These are phyloP conservation scores for Halcyon malimbica DNA, from an alignment of 2,113 vertebrate genomes.

Conservation along the genomic window DNA sequence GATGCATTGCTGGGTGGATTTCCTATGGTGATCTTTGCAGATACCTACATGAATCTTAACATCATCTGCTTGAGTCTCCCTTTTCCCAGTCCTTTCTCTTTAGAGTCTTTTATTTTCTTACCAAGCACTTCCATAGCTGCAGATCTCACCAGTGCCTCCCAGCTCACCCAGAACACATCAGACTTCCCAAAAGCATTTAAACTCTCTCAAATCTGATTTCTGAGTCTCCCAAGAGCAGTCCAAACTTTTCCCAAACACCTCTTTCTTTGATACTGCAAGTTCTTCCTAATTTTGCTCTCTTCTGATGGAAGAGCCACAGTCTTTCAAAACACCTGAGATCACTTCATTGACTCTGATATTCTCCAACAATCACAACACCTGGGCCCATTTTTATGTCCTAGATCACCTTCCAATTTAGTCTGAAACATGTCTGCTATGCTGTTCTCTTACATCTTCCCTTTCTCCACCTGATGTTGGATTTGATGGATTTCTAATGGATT, in stretches of 20 bases:
- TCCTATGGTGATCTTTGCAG: background rate
- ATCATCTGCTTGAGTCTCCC: background rate
- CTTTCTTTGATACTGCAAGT: background rate
- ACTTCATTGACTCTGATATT: background rate
- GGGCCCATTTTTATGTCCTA: background rate
- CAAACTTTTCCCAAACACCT: background rate
- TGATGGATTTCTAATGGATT: background rate
- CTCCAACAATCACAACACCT: background rate
- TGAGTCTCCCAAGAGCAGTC: background rate
- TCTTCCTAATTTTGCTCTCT: background rate
- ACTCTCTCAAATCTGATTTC: background rate
- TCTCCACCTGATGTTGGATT: background rate
- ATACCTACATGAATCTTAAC: background rate
- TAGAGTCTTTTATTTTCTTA: background rate
- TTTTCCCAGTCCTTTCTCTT: background rate
- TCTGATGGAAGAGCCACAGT: background rate
- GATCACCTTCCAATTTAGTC: background rate
- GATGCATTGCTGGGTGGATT: background rate
- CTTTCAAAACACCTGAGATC: background rate
- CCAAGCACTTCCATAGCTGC: background rate
- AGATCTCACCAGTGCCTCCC: background rate
- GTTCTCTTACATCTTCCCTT: background rate
- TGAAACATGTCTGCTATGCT: accelerated
- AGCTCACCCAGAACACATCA: background rate
- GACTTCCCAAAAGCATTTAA: background rate